These are phyloP conservation scores for Stegastes partitus DNA, from an alignment of 2,113 vertebrate species.

Conservation along the genomic window DNA sequence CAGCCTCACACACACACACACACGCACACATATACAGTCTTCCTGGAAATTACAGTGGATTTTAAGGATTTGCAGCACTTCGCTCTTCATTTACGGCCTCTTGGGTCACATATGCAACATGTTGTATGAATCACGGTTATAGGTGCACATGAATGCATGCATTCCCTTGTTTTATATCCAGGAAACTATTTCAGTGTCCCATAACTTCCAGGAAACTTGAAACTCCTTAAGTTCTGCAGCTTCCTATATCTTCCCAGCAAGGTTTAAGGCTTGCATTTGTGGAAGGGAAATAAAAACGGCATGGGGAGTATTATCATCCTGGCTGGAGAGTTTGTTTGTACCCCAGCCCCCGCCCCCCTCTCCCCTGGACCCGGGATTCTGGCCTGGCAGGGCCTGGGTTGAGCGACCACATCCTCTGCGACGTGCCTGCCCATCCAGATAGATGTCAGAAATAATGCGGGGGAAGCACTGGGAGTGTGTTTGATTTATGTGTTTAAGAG, in stretches of 20 bases:
- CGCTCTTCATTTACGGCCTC: conserved; percentile 39
- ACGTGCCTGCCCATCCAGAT: conserved; percentile 67
- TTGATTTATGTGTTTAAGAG: conserved; percentile 70
- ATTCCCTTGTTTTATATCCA: conserved; percentile 49
- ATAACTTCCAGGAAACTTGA: conserved; percentile 50
- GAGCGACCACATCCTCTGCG: conserved; percentile 75
- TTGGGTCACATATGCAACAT: conserved; percentile 25
- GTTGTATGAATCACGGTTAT: conserved; percentile 45
- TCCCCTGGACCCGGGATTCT: conserved; percentile 40
- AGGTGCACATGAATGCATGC: conserved; percentile 26
- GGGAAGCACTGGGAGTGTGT: conserved; percentile 42
- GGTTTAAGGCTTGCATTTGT: conserved; percentile 54
- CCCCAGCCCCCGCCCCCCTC: conserved; percentile 48
- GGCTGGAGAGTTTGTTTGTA: conserved; percentile 55
- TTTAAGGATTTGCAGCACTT: conserved; percentile 52
- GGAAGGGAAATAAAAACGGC: conserved; percentile 26
- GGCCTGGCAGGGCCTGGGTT: conserved; percentile 15
- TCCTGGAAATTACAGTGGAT: conserved; percentile 50
- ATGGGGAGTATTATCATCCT: conserved; percentile 57
- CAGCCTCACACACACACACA: conserved; percentile 13
- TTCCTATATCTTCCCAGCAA: conserved; percentile 43
- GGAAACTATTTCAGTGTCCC: conserved; percentile 46
- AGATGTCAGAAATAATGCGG: conserved; percentile 65
- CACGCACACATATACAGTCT: background rate
- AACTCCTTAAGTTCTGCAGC: conserved; percentile 30